Conservation (phyloP, 2,797 vertebrate genomes). For the Lerista edwardsae region DNA sequence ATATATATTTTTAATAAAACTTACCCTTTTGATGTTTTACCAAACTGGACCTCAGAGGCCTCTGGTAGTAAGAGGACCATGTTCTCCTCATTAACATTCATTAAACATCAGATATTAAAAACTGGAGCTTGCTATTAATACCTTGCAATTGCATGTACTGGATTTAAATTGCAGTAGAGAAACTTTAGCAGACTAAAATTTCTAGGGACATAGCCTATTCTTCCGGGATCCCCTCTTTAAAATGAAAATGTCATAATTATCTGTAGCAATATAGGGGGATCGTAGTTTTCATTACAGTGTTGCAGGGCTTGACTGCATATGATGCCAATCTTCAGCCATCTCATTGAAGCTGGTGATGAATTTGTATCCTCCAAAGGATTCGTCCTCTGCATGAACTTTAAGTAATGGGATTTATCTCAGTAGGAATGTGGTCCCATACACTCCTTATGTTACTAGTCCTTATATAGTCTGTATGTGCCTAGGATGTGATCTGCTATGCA, state of each 20-base stretch:
- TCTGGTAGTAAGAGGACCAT: constrained; percentile 38
- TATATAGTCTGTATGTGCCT: too few species aligned
- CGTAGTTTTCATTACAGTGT: constrained; percentile 16
- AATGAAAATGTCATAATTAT: constrained; percentile 33
- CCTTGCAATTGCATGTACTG: constrained; percentile 20
- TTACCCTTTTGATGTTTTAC: constrained; percentile 55
- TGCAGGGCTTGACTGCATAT: constrained; percentile 5
- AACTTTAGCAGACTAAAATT: constrained; percentile 27
- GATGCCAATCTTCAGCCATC: neutral
- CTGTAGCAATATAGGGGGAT: neutral
- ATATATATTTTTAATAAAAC: constrained; percentile 43
- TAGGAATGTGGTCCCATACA: too few species aligned
- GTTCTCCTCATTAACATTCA: constrained; percentile 52
- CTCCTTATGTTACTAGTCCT: too few species aligned
- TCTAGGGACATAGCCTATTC: neutral
- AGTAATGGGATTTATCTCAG: too few species aligned
- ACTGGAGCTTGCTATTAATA: constrained; percentile 43
- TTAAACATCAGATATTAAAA: constrained; percentile 53
- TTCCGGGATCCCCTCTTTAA: constrained; percentile 7
- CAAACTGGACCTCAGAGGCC: constrained; percentile 49
- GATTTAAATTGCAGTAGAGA: constrained; percentile 36
- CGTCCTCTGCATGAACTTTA: too few species aligned
- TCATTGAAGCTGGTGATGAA: constrained; percentile 2
- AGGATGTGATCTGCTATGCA: too few species aligned
- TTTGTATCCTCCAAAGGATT: too few species aligned